phyloP scores from a whole-genome alignment of 2,797 vertebrate species.

The Morus bassanus region DNA sequence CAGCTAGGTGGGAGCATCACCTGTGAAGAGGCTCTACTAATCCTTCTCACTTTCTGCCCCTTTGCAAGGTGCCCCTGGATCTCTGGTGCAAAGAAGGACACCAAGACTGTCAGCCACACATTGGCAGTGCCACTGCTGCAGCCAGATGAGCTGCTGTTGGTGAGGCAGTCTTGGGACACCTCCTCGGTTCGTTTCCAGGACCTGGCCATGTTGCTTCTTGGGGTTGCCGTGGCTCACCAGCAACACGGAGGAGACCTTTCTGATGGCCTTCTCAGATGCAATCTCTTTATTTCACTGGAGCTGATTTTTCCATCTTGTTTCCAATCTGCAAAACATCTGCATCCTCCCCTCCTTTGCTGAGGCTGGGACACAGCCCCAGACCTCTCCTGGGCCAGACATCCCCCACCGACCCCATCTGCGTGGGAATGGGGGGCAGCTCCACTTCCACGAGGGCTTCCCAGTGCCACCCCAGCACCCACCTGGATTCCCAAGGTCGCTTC shows the following conservation, averaged over 20 bases:
- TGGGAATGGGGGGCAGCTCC: neutral
- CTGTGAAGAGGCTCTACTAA: neutral
- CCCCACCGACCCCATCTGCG: fast-evolving
- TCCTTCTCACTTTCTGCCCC: neutral
- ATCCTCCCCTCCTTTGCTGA: neutral
- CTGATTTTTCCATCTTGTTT: neutral
- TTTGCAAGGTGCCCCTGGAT: neutral
- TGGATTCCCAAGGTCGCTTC: neutral
- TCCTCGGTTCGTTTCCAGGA: fast-evolving
- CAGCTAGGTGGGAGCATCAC: neutral
- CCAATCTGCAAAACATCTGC: fast-evolving
- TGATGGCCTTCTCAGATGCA: fast-evolving
- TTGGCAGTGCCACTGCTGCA: neutral
- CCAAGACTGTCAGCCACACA: fast-evolving
- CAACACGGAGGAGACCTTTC: neutral
- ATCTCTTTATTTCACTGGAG: neutral
- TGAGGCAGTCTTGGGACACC: neutral
- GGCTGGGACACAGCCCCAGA: neutral
- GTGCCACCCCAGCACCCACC: neutral
- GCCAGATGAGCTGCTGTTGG: neutral
- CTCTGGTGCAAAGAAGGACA: neutral
- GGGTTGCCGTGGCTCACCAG: too few relatives aligned
- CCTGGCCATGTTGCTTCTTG: too few relatives aligned
- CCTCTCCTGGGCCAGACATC: neutral
- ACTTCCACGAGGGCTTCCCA: neutral